A percentile compares a stretch with the other conserved stretches of the same genome.
These are phyloP conservation scores for Papilio glaucus DNA, from an alignment of 1,140 invertebrate genomes.

Conservation along the genomic window DNA sequence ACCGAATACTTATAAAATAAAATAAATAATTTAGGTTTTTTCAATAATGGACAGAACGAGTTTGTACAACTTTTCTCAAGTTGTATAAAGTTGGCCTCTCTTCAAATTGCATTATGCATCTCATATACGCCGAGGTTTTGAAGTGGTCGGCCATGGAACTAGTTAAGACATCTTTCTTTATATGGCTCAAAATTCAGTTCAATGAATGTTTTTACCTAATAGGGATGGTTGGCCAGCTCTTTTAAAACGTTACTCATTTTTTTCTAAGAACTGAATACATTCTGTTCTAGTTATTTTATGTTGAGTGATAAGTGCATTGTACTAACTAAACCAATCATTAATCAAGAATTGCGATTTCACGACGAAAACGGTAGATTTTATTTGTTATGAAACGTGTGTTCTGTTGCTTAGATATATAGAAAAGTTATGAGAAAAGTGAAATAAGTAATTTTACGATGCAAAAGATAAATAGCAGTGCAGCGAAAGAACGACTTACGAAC, in stretches of 20 bases:
- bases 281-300: background rate
- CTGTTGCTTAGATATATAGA: too few species aligned
- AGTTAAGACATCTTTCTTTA: background rate
- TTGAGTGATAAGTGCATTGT: background rate
- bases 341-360: too few species aligned
- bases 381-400: too few species aligned
- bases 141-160: constrained; percentile 6
- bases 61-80: background rate
- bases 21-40: too few species aligned
- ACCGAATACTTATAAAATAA: too few species aligned
- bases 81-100: constrained; percentile 18
- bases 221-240: background rate
- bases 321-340: too few species aligned
- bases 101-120: constrained; percentile 10
- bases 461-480: too few species aligned
- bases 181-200: background rate
- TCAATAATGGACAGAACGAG: background rate
- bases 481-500: too few species aligned
- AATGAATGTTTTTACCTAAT: background rate
- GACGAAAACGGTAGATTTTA: too few species aligned
- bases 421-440: too few species aligned
- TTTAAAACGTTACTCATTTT: background rate
- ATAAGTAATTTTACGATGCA: too few species aligned
- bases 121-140: background rate
- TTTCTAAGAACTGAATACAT: background rate